Conservation (phyloP, 2,797 vertebrate species). For the Cirrhinus molitorella region DNA sequence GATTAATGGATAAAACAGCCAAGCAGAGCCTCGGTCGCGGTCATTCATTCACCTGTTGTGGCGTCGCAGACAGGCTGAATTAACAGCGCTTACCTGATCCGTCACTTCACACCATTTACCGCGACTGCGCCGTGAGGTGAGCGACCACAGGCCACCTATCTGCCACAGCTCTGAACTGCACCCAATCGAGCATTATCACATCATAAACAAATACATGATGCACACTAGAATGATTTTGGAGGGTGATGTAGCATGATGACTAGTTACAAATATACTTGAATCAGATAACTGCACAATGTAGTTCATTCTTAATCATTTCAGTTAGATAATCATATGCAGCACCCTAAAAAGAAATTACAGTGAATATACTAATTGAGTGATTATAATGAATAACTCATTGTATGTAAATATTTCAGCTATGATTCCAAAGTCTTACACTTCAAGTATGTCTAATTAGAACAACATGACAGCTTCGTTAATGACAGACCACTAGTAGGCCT, state of each 20-base stretch:
- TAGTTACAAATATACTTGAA: neutral
- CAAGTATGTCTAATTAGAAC: neutral
- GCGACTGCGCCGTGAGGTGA: constrained; percentile 59
- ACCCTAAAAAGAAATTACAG: no score
- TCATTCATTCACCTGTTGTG: constrained; percentile 70
- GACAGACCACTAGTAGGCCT: neutral
- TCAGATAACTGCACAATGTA: neutral
- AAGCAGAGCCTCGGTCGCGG: neutral
- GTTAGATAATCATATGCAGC: no score
- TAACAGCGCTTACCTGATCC: constrained; percentile 73
- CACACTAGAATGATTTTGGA: neutral
- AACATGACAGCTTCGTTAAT: neutral
- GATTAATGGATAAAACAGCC: neutral
- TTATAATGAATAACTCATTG: neutral
- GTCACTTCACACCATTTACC: constrained; percentile 71
- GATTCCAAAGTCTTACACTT: neutral
- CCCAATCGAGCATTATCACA: neutral
- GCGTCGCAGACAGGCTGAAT: constrained; percentile 54
- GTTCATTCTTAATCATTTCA: no score
- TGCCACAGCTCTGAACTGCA: constrained; percentile 46
- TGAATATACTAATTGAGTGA: neutral
- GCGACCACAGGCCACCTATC: constrained; percentile 57
- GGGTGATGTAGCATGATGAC: neutral
- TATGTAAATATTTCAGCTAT: neutral
- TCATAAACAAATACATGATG: neutral